Evolutionary conservation across 2,888 invertebrate genomes (phyloP), one percentile per base, ranked within the genome.

Genomic region (Hydroisotoma schaefferi): DNA sequence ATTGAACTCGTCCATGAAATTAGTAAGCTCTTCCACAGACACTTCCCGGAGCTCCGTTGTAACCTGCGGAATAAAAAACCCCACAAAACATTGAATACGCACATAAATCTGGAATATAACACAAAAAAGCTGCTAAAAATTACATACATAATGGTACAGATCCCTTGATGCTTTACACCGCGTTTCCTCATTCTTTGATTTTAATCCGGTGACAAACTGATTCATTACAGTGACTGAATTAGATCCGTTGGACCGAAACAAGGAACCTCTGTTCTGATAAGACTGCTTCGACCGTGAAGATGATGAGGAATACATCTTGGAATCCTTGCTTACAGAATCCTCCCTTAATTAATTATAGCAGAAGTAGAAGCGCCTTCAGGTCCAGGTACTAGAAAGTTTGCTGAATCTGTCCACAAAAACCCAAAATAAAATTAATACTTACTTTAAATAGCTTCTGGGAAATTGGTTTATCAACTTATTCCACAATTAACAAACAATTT

Each of bases 1-100:
- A 76, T 94, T 94, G 76, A 95, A 93, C 71, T 92, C 91, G 76
- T 97, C 95, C 77, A 95, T 87, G 76, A 97, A 95, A 63, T 85
- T 82, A 25, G 88, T 87, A 68, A 94, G 84, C 75, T 94, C 94
- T 75, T 95, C 95, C 61, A 87, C 86, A 1, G 91, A 87, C 72
- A 91, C 89, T 78, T 93, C 94, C 5, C 91, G 84, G 51, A 94
- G 77, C 75, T 94, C 94, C 6, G 92, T 92, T 76, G 90, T 92
- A 10, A 90, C 76, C 77, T 77, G 25, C 15, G 33, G 8, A 33
- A 33, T 33, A 10, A 8, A 33, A 33, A 33, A 33, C 33, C 15
- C 15, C 33, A 33, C 8, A 33, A 15, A 33, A 33, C 15, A 33
- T 33, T n/a, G n/a, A n/a, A n/a, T n/a, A n/a, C n/a, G n/a, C n/a